phyloP scores from a whole-genome alignment of 2,113 vertebrate species.

The Agapornis roseicollis region DNA sequence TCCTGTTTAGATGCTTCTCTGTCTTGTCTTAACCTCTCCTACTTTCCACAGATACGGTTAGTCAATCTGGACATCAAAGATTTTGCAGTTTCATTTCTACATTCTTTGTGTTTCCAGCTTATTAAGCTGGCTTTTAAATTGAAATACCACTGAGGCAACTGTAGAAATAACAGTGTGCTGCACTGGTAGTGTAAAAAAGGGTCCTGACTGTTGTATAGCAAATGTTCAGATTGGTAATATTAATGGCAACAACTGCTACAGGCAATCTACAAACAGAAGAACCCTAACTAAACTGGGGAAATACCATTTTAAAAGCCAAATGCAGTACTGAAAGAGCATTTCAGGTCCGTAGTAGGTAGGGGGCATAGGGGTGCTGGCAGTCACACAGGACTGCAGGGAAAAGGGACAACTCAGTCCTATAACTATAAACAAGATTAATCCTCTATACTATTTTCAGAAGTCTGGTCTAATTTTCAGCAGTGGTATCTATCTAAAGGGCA shows the following conservation, averaged over 20 bases:
- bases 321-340: neutral
- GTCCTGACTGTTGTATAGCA: neutral
- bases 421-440: neutral
- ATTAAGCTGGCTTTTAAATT: neutral
- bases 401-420: neutral
- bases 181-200: neutral
- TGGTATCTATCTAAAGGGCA: neutral
- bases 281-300: neutral
- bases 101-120: neutral
- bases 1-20: neutral
- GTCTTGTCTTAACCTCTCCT: neutral
- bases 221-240: neutral
- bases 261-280: neutral
- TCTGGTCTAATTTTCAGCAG: neutral
- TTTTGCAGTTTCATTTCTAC: neutral
- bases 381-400: neutral
- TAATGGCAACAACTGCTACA: neutral
- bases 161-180: conserved; percentile 7
- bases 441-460: neutral
- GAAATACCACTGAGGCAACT: neutral
- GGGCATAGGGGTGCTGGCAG: neutral
- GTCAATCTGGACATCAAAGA: neutral
- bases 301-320: conserved; percentile 11
- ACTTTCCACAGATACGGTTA: neutral
- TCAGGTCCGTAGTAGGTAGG: neutral